Conservation (phyloP, 2,113 vertebrate genomes). For the Chiloscyllium plagiosum region DNA sequence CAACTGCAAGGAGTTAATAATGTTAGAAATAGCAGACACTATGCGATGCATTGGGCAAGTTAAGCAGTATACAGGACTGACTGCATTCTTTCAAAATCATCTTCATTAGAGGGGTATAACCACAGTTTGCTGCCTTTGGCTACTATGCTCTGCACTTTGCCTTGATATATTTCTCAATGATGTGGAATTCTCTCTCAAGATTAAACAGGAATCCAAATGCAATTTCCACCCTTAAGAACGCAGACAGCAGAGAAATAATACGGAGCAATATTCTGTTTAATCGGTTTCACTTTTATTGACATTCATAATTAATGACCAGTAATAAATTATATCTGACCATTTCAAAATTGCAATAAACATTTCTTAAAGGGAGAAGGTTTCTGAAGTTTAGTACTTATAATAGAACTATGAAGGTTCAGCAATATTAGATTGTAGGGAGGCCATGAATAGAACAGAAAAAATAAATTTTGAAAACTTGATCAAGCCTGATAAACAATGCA, state of each 20-base stretch:
- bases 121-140: neutral
- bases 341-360: neutral
- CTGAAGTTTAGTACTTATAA: neutral
- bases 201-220: neutral
- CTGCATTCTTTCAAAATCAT: constrained; percentile 13
- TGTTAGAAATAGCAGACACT: neutral
- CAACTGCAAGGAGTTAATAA: neutral
- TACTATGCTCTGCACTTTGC: neutral
- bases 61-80: neutral
- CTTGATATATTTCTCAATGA: neutral
- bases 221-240: constrained; percentile 17
- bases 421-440: neutral
- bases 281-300: neutral
- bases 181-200: neutral
- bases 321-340: neutral
- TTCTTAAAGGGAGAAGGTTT: neutral
- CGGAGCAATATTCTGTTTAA: neutral
- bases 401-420: neutral
- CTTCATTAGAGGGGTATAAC: neutral
- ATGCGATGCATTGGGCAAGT: neutral
- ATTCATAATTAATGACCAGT: neutral
- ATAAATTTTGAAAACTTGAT: neutral
- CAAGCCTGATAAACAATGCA: neutral
- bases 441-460: neutral
- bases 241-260: neutral